phyloP scores from a whole-genome alignment of 2,888 invertebrate genomes.

The Nudaria mundana region DNA sequence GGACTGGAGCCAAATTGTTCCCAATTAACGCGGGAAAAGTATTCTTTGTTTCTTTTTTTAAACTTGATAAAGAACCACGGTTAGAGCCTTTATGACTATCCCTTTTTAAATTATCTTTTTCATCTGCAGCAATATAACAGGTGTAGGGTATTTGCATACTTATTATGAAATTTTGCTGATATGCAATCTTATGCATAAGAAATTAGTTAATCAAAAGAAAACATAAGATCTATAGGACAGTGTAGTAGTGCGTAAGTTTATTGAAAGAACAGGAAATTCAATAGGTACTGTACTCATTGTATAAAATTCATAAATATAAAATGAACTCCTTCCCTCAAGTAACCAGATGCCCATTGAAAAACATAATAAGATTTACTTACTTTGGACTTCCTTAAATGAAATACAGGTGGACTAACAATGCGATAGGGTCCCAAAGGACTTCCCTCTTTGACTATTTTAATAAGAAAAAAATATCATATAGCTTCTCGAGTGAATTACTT shows the following conservation, averaged over 20 bases:
- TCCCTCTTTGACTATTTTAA: conserved; percentile 74
- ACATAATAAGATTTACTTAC: conserved; percentile 73
- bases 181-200: no score
- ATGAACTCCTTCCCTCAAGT: conserved; percentile 59
- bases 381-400: conserved; percentile 58
- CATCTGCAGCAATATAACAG: no score
- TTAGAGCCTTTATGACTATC: not conserved
- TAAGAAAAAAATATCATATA: conserved; percentile 62
- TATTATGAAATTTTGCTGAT: no score
- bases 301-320: conserved; percentile 58
- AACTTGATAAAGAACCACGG: not conserved
- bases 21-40: conserved; percentile 1
- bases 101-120: no score
- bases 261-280: conserved; percentile 15
- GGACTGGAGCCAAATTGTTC: conserved; percentile 3
- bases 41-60: not conserved
- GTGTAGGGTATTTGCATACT: no score
- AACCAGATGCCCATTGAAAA: conserved; percentile 68
- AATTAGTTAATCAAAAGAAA: no score
- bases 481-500: conserved; percentile 65
- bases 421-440: conserved; percentile 49
- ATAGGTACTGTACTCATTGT: conserved; percentile 34
- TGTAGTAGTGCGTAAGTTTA: conserved; percentile 4
- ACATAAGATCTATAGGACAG: no score
- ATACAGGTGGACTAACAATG: conserved; percentile 75